Evolutionary conservation across 2,113 vertebrate species (phyloP).

Genomic region (Agelaius phoeniceus): DNA sequence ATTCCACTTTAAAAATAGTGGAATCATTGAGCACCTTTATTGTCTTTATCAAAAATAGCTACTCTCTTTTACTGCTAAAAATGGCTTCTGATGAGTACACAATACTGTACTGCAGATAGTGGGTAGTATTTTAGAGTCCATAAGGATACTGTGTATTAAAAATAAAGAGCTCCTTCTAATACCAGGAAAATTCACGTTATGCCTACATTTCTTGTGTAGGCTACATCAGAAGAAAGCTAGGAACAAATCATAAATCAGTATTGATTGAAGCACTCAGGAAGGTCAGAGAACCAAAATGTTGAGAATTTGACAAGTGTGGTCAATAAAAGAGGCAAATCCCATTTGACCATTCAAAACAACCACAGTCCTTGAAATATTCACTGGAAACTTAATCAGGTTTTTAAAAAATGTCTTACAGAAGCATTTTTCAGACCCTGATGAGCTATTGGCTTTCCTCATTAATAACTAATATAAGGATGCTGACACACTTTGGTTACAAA

Average conservation of each 20-base stretch:
- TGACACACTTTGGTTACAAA: not conserved
- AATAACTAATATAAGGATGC: not conserved
- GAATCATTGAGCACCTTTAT: not conserved
- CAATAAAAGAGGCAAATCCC: not conserved
- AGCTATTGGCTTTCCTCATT: not conserved
- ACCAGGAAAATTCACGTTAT: not conserved
- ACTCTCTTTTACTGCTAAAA: not conserved
- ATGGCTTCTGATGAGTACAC: not conserved
- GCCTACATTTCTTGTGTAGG: not conserved
- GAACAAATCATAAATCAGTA: not conserved
- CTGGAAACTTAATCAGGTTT: not conserved
- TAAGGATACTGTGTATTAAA: not conserved
- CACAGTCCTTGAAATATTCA: not conserved
- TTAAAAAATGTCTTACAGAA: not conserved
- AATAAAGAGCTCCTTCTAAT: not conserved
- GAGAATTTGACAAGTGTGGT: not conserved
- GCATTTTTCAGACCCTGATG: not conserved
- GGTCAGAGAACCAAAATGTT: not conserved
- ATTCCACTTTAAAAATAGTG: not conserved
- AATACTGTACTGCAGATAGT: not conserved
- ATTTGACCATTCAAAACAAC: not conserved
- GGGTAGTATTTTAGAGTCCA: not conserved
- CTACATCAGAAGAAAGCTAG: not conserved
- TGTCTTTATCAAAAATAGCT: slow-evolving; percentile 18
- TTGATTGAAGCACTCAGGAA: not conserved